These are phyloP conservation scores for Phalacrocorax brasilianus DNA, from an alignment of 2,113 vertebrate species.

Conservation along the genomic window DNA sequence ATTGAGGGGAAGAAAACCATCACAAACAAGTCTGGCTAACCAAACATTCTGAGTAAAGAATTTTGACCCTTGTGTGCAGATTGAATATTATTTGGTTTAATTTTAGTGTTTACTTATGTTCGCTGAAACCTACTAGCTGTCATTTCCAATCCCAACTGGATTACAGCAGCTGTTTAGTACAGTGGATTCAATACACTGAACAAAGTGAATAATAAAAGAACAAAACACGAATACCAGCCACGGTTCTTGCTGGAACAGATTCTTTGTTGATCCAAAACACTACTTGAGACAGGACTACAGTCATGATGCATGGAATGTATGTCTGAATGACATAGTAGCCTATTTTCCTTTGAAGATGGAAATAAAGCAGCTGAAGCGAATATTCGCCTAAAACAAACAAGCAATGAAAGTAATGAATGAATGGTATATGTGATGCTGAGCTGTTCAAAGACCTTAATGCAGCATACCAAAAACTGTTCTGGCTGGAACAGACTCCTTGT, in stretches of 20 bases:
- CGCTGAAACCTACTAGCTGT: not conserved
- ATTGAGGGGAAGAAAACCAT: not conserved
- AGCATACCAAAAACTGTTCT: conserved; percentile 94
- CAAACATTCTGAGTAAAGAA: not conserved
- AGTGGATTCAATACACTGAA: not conserved
- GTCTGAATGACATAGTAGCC: conserved; percentile 85
- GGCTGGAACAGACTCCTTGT: conserved; percentile 96
- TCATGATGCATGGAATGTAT: conserved; percentile 83
- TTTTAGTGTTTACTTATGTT: not conserved
- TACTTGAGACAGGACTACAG: conserved; percentile 84
- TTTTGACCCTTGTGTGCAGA: not conserved
- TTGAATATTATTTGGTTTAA: not conserved
- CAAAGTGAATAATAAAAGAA: not conserved
- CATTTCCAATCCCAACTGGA: not conserved
- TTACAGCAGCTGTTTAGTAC: not conserved
- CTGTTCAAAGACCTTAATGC: not conserved
- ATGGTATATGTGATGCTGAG: not conserved
- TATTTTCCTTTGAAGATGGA: conserved; percentile 73
- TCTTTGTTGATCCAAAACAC: conserved; percentile 88
- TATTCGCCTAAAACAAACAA: conserved; percentile 63
- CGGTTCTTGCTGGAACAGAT: conserved; percentile 81
- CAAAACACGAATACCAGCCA: conserved; percentile 71
- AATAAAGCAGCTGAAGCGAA: conserved; percentile 61
- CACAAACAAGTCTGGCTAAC: not conserved
- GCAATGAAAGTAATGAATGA: not conserved